phyloP scores from a whole-genome alignment of 2,888 invertebrate species.

The Drosophila mulleri region DNA sequence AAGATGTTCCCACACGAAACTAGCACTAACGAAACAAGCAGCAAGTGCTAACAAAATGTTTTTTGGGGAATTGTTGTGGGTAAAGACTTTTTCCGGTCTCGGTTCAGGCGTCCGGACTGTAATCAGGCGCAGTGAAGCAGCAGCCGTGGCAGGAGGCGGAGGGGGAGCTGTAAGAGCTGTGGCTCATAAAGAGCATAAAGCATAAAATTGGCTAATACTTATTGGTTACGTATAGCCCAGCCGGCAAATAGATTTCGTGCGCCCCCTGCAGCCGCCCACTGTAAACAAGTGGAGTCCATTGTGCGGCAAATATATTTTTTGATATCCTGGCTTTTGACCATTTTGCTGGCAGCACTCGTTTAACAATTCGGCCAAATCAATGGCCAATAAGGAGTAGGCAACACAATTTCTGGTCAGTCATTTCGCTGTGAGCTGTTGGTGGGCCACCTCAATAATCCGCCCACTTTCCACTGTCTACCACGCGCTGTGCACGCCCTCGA shows the following conservation, averaged over 20 bases:
- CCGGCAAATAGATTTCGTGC: constrained; percentile 2
- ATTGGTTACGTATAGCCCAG: constrained; percentile 29
- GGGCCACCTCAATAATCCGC: not conserved
- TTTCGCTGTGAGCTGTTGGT: constrained; percentile 54
- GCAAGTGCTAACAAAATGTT: constrained; percentile 39
- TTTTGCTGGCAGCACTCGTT: constrained; percentile 41
- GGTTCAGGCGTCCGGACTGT: constrained; percentile 44
- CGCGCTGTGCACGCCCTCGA: constrained; percentile 66
- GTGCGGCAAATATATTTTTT: constrained; percentile 21
- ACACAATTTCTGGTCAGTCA: constrained; percentile 73
- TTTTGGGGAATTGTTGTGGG: constrained; percentile 48
- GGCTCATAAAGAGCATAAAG: constrained; percentile 76
- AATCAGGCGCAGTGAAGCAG: constrained; percentile 48
- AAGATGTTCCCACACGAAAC: constrained; percentile 77
- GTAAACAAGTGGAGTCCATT: constrained; percentile 37
- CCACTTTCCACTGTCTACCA: constrained; percentile 64
- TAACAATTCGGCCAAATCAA: constrained; percentile 67
- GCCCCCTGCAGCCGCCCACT: not conserved
- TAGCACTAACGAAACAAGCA: constrained; percentile 49
- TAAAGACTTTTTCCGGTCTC: constrained; percentile 52
- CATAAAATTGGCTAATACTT: constrained; percentile 77
- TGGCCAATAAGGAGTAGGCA: constrained; percentile 78
- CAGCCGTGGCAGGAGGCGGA: constrained; percentile 30
- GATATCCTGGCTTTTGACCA: constrained; percentile 31
- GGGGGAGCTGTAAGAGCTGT: constrained; percentile 21